Base-by-base conservation (phyloP, 2,113 vertebrate genomes). In the Haemorhous mexicanus region DNA sequence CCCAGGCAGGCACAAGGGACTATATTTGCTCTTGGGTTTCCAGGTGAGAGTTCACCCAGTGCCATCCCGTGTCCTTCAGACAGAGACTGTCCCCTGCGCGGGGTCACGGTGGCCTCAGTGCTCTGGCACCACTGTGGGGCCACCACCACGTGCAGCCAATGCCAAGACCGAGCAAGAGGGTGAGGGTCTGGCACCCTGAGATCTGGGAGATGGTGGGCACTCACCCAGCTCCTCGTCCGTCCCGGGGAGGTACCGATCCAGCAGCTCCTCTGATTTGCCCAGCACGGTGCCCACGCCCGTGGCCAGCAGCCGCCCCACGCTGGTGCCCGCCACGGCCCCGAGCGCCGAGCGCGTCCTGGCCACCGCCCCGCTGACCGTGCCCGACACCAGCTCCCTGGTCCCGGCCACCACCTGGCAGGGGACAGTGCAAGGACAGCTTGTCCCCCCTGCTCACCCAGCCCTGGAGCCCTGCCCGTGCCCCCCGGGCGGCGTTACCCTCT, bases 201-300 rank as follows among this genome's bases (percentile, higher is more conserved):
- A 11, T 47, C 1, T 10, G 23, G 43, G 70, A 21, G 7, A 3
- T 1, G n/a, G 27, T 6, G 2, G 1, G 18, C 28, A 59, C 99
- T 98, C 86, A 99, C 99, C 98, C 33, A 96, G 97, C 84, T 99
- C 98, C 16, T 94, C 84, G 0, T 98, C 97, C 0, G 89, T 97
- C 90, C 98, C 66, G 0, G 99, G 99, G 46, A 99, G 98, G 95
- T 98, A 98, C 32, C 98, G 98, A 13, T 98, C 98, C n/a, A 98
- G 98, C 98, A 98, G 98, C 84, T 98, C 93, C 92, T 99, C 98
- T 0, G 98, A 98, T 12, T 89, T 98, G 35, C 96, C 98, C 92
- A 99, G 97, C 70, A 98, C 95, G 0, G 96, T 13, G 33, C 96
- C 98, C 88, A 98, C 68, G 9, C 99, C 98, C 0, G 97, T 98